Evolutionary conservation across 2,797 vertebrate species (phyloP), one percentile per base, ranked within the genome.

Genomic region (Philypnodon macrostomus): DNA sequence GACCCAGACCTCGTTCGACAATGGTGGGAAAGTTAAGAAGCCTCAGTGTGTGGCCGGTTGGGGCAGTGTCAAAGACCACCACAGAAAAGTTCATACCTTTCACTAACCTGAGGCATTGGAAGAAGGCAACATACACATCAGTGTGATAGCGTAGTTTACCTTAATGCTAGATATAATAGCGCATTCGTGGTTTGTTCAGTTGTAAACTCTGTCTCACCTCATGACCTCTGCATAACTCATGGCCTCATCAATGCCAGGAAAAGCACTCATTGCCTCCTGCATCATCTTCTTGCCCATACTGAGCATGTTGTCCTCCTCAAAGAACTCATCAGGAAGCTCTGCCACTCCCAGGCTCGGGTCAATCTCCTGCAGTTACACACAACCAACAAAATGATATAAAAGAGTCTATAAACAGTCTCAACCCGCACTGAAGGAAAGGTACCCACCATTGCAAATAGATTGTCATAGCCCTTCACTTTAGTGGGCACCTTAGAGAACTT

Each of bases 271-370:
- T 35, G 95, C 95, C 62, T 97, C 95, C 84, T 98, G 95, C 95
- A 97, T 98, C 95, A 98, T 98, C 80, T 96, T 98, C 81, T 97
- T 98, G 40, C 95, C 95, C 95, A 97, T 95, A 76, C 94, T 96
- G 18, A 96, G 87, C 95, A 97, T 94, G 81, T 93, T 97, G 82
- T 97, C 95, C 52, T 97, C 95, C 75, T 98, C 95, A 0, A 98
- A 97, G 72, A 98, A 97, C 83, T 97, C 95, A 0, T 97, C 95
- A 0, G 95, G 95, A 24, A 97, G 90, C 67, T 98, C 95, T 0
- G 95, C 93, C 67, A 97, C 94, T 0, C 94, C 95, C 68, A 97
- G 82, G 70, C 94, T 97, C 3, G 94, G 93, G 80, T 96, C 95
- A 14, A 98, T 98, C 85, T 97, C 95, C 95, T 97, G 77, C 41